Base-by-base conservation (phyloP, 2,113 vertebrate genomes). In the Sialia sialis region DNA sequence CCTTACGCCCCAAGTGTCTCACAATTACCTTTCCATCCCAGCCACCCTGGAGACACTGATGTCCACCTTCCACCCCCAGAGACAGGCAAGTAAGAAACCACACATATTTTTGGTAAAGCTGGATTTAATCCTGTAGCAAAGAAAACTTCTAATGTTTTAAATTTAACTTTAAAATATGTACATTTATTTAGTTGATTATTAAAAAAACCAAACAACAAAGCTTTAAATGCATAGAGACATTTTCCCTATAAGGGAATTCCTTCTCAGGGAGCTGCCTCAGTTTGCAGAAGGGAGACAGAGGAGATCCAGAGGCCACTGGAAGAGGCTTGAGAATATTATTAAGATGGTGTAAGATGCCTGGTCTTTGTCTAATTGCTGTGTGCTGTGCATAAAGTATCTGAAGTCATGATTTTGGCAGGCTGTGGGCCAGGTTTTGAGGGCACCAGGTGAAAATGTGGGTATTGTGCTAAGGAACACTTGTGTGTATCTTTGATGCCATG, bases 291-390 rank as follows among this genome's bases (percentile, higher is more conserved):
- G 10, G 36, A 91, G 27, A 29, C 29, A 87, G 43, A 46, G 43
- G 36, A 34, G 43, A 89, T 70, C 38, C 56, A 64, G 70, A 72
- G 22, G 58, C 26, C 32, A 55, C n/a, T 66, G 58, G 54, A 68
- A 94, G n/a, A 32, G 22, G 58, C 36, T 80, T 68, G 25, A 66
- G 67, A 56, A 36, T 58, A 29, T 34, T 54, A 66, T 80, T 69
- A 86, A 51, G 23, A n/a, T 2, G 1, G 10, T 55, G 2, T 19
- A 74, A 44, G 25, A 15, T 63, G 30, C 9, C 16, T 0, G 0
- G 49, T 32, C 54, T 89, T 84, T 87, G 26, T 67, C 25, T 51
- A 68, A 52, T 5, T 48, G 41, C 30, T 34, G n/a, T 9, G 9
- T 1, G 3, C 30, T 16, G 4, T 43, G 48, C 46, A 70, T 32